A percentile compares a stretch with the other conserved stretches of the same genome.
Evolutionary conservation across 2,113 vertebrate species (phyloP).

Genomic region (Psammodynastes pulverulentus): DNA sequence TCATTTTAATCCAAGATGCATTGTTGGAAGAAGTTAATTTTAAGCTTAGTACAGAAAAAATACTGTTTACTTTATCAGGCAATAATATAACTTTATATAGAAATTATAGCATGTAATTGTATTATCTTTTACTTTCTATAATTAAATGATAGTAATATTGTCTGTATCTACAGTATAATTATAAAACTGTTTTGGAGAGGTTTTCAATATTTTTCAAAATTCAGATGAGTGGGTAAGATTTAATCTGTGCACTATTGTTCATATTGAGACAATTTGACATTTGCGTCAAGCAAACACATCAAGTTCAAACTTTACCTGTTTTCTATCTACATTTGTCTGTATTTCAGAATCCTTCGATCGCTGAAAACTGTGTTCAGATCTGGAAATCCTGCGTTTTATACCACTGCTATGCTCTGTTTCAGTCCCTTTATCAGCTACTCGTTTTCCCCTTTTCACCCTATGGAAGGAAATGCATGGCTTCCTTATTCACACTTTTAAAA

Average conservation of each 20-base stretch:
- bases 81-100: neutral
- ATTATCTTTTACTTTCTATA: slow-evolving; percentile 2
- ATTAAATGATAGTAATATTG: neutral
- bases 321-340: slow-evolving; percentile 64
- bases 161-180: neutral
- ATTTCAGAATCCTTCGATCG: slow-evolving; percentile 61
- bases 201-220: neutral
- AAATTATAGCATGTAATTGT: neutral
- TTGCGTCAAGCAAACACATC: neutral
- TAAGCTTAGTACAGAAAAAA: neutral
- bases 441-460: slow-evolving; percentile 60
- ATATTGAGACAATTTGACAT: neutral
- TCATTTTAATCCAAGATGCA: neutral
- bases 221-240: neutral
- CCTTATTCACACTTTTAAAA: neutral
- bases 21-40: neutral
- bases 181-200: neutral
- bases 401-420: slow-evolving; percentile 58
- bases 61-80: neutral
- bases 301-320: slow-evolving; percentile 61
- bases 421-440: slow-evolving; percentile 67
- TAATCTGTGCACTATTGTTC: neutral
- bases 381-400: slow-evolving; percentile 54
- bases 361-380: slow-evolving; percentile 58
- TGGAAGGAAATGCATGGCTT: slow-evolving; percentile 44